phyloP scores from a whole-genome alignment of 2,113 vertebrate species.

The Trematomus loennbergii region DNA sequence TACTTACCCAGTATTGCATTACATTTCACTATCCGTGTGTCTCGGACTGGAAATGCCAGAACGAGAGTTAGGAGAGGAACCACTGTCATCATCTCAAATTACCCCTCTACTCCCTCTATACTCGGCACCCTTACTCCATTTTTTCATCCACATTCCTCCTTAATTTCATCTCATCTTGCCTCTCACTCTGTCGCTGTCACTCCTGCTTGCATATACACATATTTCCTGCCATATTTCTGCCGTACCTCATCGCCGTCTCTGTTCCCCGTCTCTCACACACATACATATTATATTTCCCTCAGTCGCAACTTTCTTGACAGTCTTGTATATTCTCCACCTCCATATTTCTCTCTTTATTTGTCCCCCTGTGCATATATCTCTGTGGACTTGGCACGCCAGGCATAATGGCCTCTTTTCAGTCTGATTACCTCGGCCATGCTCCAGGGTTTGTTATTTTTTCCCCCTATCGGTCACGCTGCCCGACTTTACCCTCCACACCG shows the following conservation, averaged over 20 bases:
- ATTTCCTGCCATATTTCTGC: not conserved
- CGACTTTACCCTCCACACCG: slow-evolving; percentile 40
- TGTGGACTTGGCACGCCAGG: slow-evolving; percentile 18
- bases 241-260: slow-evolving; percentile 8
- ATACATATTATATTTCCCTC: slow-evolving; percentile 17
- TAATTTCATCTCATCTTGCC: slow-evolving; percentile 34
- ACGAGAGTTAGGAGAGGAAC: slow-evolving; percentile 32
- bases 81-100: slow-evolving; percentile 63
- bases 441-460: slow-evolving; percentile 40
- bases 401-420: slow-evolving; percentile 53
- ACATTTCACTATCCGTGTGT: slow-evolving; percentile 5
- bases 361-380: slow-evolving; percentile 36
- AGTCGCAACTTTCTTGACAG: not conserved
- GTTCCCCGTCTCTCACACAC: slow-evolving; percentile 2
- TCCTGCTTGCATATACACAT: not conserved
- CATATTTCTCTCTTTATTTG: slow-evolving; percentile 17
- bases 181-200: slow-evolving; percentile 26
- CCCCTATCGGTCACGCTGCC: slow-evolving; percentile 38
- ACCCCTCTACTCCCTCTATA: slow-evolving; percentile 30
- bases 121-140: slow-evolving; percentile 27
- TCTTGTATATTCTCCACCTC: not conserved
- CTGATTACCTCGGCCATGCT: slow-evolving; percentile 51
- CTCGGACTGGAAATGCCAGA: slow-evolving; percentile 45
- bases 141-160: slow-evolving; percentile 55
- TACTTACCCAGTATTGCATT: slow-evolving; percentile 20